Evolutionary conservation across 1,140 invertebrate species (phyloP), one percentile per base, ranked within the genome.

Genomic region (Atta cephalotes): DNA sequence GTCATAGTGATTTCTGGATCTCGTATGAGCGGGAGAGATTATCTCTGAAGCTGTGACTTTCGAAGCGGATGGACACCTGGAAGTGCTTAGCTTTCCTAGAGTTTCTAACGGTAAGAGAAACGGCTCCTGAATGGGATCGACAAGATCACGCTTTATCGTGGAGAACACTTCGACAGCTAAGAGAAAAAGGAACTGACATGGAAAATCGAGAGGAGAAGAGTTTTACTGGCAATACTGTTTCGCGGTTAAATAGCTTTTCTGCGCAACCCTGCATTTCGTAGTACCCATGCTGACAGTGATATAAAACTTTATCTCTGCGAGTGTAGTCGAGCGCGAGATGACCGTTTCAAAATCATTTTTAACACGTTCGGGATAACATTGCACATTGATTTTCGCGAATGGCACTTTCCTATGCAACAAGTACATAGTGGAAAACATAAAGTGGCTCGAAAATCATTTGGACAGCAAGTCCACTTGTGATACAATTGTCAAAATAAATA

Each of bases 41-140:
- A 84, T 74, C 80, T 63, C 18, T 14, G 45, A 28, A 60, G 53
- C 79, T 81, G 35, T 10, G 79, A 78, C 76, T 89, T 88, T 71
- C 74, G 87, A 86, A 88, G 87, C 58, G 88, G 72, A 71, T 71
- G 58, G 60, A 89, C 81, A 74, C 56, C 65, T 79, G 82, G 68
- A 86, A 86, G 88, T 71, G 53, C 53, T 88, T 56, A n/a, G 53
- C 68, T 63, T 28, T 21, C 86, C 63, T n/a, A 28, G 25, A 74
- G 45, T 88, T 74, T 60, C 53, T 28, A 3, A 31, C 31, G 31
- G 25, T 21, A 31, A 49, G 66, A 21, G 68, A 82, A 78, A 84
- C 81, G 65, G 78, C 28, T 84, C 49, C 31, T 65, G 87, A 85
- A 7, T 45, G 35, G 21, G 21, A 89, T 86, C 74, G 80, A 79